phyloP scores from a whole-genome alignment of 2,797 vertebrate species.

The Acipenser ruthenus region DNA sequence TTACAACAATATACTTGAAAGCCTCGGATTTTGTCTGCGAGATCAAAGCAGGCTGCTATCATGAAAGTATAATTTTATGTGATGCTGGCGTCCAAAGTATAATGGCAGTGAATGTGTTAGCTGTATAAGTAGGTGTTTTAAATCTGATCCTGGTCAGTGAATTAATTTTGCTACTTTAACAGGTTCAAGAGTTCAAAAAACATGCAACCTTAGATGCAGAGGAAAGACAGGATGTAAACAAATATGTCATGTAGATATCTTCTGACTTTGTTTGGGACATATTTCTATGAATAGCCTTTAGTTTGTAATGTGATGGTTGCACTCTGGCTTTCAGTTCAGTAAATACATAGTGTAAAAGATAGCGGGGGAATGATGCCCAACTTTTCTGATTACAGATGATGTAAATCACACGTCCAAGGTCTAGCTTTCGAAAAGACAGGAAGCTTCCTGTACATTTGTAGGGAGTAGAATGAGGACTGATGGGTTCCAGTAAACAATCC shows the following conservation, averaged over 20 bases:
- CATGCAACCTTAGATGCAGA: too few species aligned
- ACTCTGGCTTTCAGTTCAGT: conserved; percentile 58
- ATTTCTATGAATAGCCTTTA: conserved; percentile 32
- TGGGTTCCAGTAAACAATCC: conserved; percentile 42
- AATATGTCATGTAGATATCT: conserved; percentile 45
- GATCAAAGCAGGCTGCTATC: conserved; percentile 47
- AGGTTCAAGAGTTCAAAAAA: conserved; percentile 51
- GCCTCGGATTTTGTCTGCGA: conserved; percentile 26
- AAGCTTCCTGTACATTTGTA: conserved; percentile 9
- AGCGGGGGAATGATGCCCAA: conserved; percentile 58
- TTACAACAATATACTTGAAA: conserved; percentile 55
- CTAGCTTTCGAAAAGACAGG: conserved; percentile 34
- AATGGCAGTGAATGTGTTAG: conserved; percentile 38
- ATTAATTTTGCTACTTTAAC: conserved; percentile 56
- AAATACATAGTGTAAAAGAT: conserved; percentile 54
- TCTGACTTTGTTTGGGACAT: conserved; percentile 49
- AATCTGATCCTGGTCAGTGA: conserved; percentile 47
- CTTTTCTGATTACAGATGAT: conserved; percentile 66
- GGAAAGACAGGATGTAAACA: conserved; percentile 3
- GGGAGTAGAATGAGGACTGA: conserved; percentile 28
- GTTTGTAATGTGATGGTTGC: conserved; percentile 59
- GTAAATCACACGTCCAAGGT: conserved; percentile 54
- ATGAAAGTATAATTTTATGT: conserved; percentile 44
- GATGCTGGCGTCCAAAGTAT: conserved; percentile 45
- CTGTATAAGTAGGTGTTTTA: conserved; percentile 49